These are phyloP conservation scores for Bruchidius siliquastri DNA, from an alignment of 2,888 invertebrate genomes.

Conservation along the genomic window DNA sequence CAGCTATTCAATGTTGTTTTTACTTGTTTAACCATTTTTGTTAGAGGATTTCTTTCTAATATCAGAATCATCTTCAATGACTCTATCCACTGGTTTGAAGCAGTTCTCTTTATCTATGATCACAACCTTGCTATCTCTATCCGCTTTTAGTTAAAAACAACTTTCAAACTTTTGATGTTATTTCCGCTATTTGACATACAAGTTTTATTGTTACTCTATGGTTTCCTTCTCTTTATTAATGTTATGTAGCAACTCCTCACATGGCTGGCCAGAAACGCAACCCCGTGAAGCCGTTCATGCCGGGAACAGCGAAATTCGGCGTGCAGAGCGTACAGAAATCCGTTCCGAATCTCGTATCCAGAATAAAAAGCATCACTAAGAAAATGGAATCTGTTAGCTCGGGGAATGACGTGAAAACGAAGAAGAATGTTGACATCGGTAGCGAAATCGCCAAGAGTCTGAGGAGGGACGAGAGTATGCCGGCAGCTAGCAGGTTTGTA, in stretches of 20 bases:
- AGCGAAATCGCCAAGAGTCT: conserved; percentile 33
- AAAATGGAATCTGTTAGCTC: conserved; percentile 24
- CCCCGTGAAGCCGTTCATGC: conserved; percentile 36
- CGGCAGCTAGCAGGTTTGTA: conserved; percentile 23
- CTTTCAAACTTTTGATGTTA: too few species aligned
- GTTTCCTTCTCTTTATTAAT: too few species aligned
- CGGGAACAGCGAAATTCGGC: conserved; percentile 39
- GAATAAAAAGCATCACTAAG: conserved; percentile 37
- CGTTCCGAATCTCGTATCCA: conserved; percentile 41
- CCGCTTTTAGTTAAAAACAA: too few species aligned
- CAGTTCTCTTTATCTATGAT: too few species aligned
- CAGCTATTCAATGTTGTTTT: too few species aligned
- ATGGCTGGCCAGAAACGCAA: conserved; percentile 49
- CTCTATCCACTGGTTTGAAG: too few species aligned
- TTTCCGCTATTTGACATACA: too few species aligned
- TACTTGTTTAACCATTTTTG: too few species aligned
- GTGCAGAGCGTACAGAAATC: conserved; percentile 41
- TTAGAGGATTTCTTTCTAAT: too few species aligned
- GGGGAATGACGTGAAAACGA: conserved; percentile 14
- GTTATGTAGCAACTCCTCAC: conserved; percentile 53
- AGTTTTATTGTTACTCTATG: too few species aligned
- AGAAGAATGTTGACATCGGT: conserved; percentile 33
- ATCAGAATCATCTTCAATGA: too few species aligned
- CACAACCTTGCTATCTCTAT: too few species aligned
- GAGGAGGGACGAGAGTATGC: conserved; percentile 23